Base-by-base conservation (phyloP, 2,113 vertebrate genomes). In the Corythoichthys haematopterus region DNA sequence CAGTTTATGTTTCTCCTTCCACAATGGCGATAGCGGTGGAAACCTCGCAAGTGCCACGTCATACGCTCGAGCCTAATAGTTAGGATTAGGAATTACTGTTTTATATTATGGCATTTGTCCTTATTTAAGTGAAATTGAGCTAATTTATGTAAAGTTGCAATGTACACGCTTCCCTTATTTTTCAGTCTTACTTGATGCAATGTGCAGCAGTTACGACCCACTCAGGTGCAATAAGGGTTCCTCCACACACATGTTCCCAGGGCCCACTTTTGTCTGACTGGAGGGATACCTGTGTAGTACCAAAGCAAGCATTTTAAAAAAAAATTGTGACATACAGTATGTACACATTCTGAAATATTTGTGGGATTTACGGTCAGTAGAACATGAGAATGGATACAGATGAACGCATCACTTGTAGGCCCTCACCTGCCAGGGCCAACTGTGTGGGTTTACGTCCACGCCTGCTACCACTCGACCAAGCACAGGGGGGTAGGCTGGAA, bases 141-240 rank as follows among this genome's bases (percentile, higher is more conserved):
- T 28, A 28, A 28, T 28, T 28, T 28, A 28, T 28, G 20, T 40
- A 3, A 40, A 40, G 38, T 4, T 4, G 3, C 38, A 40, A 50
- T 37, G 56, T 36, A 12, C 35, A 15, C 56, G 4, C 36, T 58
- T 1, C 8, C 38, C 3, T 10, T 37, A 37, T 60, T n/a, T 9
- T 16, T 13, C 46, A 13, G 16, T 57, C 20, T 68, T 84, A 95
- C 95, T 88, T 90, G 85, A 94, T 90, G 79, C 94, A 95, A 76
- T 94, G 93, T 43, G 94, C 93, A 0, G 94, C 94, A 0, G 95
- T 95, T 75, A 95, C 86, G 55, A 96, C 92, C 75, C 91, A 94
- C 33, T 75, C 72, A 0, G 70, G 28, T 1, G 80, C 50, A 38
- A 95, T 92, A 50, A 96, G 89, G 65, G 88, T 92, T 10, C 92